A percentile compares a stretch with the other conserved stretches of the same genome.
phyloP scores from a whole-genome alignment of 2,797 vertebrate genomes.

The Podarcis lilfordi region DNA sequence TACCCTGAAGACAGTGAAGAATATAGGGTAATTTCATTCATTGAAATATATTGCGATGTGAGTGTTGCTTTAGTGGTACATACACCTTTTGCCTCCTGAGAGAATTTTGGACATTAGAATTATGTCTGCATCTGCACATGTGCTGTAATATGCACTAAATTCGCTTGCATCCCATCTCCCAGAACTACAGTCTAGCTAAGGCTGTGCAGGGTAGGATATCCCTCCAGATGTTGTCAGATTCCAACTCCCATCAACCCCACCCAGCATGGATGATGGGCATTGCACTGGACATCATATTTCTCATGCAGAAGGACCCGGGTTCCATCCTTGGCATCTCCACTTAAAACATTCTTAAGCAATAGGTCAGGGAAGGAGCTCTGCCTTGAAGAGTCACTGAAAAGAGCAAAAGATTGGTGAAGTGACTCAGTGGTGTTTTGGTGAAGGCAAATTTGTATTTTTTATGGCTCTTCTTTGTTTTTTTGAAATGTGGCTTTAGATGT shows the following conservation, averaged over 20 bases:
- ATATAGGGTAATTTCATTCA: constrained; percentile 77
- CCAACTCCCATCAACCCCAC: background rate
- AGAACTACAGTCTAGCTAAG: background rate
- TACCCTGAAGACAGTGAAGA: constrained; percentile 83
- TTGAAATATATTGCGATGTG: background rate
- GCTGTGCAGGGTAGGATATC: no score
- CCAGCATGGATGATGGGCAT: background rate
- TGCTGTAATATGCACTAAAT: background rate
- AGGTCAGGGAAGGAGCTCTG: background rate
- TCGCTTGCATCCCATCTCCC: background rate
- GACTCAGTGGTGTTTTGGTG: background rate
- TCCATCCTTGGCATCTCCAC: background rate
- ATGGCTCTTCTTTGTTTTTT: background rate
- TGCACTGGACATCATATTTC: background rate
- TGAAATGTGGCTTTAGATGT: background rate
- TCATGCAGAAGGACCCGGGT: background rate
- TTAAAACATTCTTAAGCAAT: background rate
- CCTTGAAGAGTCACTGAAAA: background rate
- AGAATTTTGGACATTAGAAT: no score
- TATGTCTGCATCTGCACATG: no score
- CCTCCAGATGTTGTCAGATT: background rate
- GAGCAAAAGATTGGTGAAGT: background rate
- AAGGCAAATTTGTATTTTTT: background rate
- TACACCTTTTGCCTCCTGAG: no score
- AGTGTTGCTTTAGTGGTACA: no score